These are phyloP conservation scores for Eupithecia insigniata DNA, from an alignment of 2,888 invertebrate genomes.

Conservation along the genomic window DNA sequence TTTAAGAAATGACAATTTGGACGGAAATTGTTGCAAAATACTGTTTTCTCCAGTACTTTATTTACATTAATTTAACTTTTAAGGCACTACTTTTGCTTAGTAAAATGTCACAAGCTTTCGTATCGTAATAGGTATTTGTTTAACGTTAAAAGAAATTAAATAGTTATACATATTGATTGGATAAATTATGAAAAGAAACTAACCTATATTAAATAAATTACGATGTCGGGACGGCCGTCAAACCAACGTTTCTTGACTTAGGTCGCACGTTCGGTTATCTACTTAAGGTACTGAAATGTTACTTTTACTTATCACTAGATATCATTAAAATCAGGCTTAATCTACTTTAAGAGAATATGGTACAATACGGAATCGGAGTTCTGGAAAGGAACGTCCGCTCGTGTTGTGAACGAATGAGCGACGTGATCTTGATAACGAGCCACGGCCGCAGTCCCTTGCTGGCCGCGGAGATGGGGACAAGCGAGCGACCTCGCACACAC, in stretches of 20 bases:
- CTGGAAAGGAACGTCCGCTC: slow-evolving; percentile 68
- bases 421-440: slow-evolving; percentile 80
- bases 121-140: slow-evolving; percentile 57
- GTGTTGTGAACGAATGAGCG: slow-evolving; percentile 82
- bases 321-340: slow-evolving; percentile 78
- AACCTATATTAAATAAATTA: slow-evolving; percentile 82
- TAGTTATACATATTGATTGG: slow-evolving; percentile 71
- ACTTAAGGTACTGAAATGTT: slow-evolving; percentile 82
- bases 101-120: slow-evolving; percentile 68
- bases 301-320: slow-evolving; percentile 79
- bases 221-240: slow-evolving; percentile 84
- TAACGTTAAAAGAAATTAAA: slow-evolving; percentile 73
- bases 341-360: slow-evolving; percentile 80
- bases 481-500: slow-evolving; percentile 70
- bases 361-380: slow-evolving; percentile 78
- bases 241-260: slow-evolving; percentile 83
- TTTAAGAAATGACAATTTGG: slow-evolving; percentile 77
- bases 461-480: slow-evolving; percentile 81
- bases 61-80: slow-evolving; percentile 56
- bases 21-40: slow-evolving; percentile 60
- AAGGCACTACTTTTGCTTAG: slow-evolving; percentile 68
- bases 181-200: slow-evolving; percentile 81
- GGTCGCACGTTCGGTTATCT: slow-evolving; percentile 83
- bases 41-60: slow-evolving; percentile 56
- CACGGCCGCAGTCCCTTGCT: slow-evolving; percentile 78